Evolutionary conservation across 1,140 invertebrate genomes (phyloP).

Genomic region (Hermetia illucens): DNA sequence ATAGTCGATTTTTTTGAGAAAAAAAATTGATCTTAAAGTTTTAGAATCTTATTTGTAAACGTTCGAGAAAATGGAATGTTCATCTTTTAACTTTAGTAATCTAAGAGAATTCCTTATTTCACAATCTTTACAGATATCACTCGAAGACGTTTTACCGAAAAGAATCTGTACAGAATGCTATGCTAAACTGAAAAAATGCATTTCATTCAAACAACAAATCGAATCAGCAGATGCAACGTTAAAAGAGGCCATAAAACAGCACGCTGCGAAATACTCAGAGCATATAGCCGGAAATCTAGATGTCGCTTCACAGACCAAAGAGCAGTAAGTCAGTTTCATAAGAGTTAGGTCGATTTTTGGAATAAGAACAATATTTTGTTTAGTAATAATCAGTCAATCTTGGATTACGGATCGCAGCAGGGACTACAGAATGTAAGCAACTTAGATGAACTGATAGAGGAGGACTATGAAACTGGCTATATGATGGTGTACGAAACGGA

Average conservation of each 20-base stretch:
- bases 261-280: not conserved
- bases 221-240: conserved; percentile 2
- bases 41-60: no score
- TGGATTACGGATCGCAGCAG: not conserved
- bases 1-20: no score
- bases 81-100: no score
- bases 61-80: no score
- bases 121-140: not conserved
- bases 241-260: not conserved
- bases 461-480: no score
- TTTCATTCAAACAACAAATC: conserved; percentile 2
- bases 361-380: not conserved
- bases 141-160: not conserved
- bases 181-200: not conserved
- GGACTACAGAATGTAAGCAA: not conserved
- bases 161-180: not conserved
- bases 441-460: no score
- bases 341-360: not conserved
- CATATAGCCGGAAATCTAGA: not conserved
- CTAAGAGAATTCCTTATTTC: no score
- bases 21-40: no score
- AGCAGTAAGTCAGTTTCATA: not conserved
- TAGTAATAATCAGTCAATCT: not conserved
- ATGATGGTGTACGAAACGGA: not conserved
- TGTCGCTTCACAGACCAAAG: not conserved